Evolutionary conservation across 2,888 invertebrate genomes (phyloP).

Genomic region (Lepeophtheirus nordmannii): DNA sequence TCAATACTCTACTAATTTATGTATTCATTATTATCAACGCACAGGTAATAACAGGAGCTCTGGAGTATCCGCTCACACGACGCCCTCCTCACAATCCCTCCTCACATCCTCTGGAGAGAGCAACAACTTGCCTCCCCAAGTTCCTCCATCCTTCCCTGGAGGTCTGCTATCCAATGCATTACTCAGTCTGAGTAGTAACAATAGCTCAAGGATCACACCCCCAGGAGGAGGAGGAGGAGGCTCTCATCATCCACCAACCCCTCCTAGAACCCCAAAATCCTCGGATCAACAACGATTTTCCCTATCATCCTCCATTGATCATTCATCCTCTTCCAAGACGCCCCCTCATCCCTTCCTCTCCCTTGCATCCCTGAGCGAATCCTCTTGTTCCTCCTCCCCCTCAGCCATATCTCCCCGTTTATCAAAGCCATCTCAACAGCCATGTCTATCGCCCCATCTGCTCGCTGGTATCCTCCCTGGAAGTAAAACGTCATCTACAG

Average conservation of each 20-base stretch:
- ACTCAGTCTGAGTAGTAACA: no score
- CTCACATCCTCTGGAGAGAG: no score
- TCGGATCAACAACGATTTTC: slow-evolving; percentile 32
- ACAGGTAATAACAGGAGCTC: no score
- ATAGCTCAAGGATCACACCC: no score
- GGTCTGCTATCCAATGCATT: no score
- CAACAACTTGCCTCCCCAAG: no score
- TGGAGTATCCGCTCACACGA: no score
- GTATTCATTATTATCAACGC: no score
- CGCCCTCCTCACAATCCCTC: no score
- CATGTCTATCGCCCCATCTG: not conserved
- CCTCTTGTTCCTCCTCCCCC: not conserved
- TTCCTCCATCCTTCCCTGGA: no score
- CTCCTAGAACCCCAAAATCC: slow-evolving; percentile 39
- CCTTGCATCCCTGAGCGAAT: slow-evolving; percentile 30
- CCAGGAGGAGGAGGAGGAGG: no score
- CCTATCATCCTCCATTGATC: slow-evolving; percentile 7
- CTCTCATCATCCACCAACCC: slow-evolving; percentile 39
- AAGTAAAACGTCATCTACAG: slow-evolving; percentile 32
- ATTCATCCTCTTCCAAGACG: slow-evolving; percentile 20
- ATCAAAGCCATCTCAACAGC: not conserved
- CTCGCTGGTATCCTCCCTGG: slow-evolving; percentile 8
- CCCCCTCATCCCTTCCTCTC: slow-evolving; percentile 30
- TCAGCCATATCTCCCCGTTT: slow-evolving; percentile 17
- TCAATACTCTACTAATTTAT: not conserved